These are phyloP conservation scores for Ormia ochracea DNA, from an alignment of 2,888 invertebrate genomes.

Conservation along the genomic window DNA sequence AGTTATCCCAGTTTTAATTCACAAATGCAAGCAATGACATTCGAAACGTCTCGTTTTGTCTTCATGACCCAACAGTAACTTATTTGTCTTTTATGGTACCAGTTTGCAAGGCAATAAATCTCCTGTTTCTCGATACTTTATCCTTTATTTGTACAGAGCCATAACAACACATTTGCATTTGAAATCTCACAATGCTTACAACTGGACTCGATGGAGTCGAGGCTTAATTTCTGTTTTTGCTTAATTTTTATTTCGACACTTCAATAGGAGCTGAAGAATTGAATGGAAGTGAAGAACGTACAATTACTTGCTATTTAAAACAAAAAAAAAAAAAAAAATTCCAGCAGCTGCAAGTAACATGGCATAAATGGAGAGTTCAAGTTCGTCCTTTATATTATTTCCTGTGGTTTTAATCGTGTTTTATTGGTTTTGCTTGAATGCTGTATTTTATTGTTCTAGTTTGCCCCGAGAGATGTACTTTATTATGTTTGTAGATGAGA, in stretches of 20 bases:
- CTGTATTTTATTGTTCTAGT: not conserved
- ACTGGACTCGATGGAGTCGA: too few species aligned
- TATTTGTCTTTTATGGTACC: too few species aligned
- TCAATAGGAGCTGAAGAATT: too few species aligned
- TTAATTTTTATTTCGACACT: not conserved
- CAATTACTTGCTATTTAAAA: not conserved
- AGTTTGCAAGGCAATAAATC: constrained; percentile 21
- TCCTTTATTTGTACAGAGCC: not conserved
- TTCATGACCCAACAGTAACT: too few species aligned
- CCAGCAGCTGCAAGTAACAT: not conserved
- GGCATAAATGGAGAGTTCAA: not conserved
- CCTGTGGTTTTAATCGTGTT: not conserved
- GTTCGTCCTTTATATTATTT: not conserved
- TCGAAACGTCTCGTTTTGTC: too few species aligned
- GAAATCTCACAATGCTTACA: too few species aligned
- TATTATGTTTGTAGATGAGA: constrained; percentile 29
- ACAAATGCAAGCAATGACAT: too few species aligned
- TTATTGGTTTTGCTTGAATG: constrained; percentile 1
- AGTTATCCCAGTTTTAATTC: too few species aligned
- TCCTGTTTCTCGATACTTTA: constrained; percentile 3
- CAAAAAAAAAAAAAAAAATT: not conserved
- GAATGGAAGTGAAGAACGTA: not conserved
- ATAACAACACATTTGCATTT: not conserved
- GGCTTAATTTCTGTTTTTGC: not conserved
- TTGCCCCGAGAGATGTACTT: not conserved